phyloP scores from a whole-genome alignment of 2,113 vertebrate species.

The Sapajus apella region DNA sequence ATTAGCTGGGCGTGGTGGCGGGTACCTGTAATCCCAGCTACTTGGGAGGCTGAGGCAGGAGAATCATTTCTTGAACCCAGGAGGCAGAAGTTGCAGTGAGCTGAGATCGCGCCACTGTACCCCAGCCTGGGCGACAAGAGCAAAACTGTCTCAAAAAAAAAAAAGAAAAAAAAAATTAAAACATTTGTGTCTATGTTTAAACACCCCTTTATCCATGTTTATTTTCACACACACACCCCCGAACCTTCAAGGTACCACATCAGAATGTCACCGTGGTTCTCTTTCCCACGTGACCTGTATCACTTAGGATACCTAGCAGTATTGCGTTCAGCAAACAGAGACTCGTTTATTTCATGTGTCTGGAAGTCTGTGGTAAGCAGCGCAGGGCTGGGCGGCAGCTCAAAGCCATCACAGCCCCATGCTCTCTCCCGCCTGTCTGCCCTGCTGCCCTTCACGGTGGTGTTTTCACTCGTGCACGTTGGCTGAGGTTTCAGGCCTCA shows the following conservation, averaged over 20 bases:
- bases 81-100: too few species aligned
- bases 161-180: too few species aligned
- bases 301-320: not conserved
- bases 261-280: fast-evolving
- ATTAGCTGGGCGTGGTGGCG: too few species aligned
- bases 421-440: fast-evolving
- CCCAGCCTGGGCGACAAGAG: too few species aligned
- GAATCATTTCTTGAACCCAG: too few species aligned
- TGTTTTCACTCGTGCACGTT: fast-evolving
- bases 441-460: fast-evolving
- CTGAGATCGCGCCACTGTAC: too few species aligned
- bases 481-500: not conserved
- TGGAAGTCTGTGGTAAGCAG: not conserved
- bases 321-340: not conserved
- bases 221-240: fast-evolving
- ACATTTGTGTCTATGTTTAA: fast-evolving
- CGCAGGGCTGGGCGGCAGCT: too few species aligned
- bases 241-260: fast-evolving
- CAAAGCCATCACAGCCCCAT: fast-evolving
- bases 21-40: too few species aligned
- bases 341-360: fast-evolving
- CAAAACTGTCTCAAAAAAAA: too few species aligned
- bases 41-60: too few species aligned
- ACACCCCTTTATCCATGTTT: not conserved
- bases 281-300: fast-evolving